Base-by-base conservation (phyloP, 1,140 invertebrate genomes). In the Stegodyphus dumicola region DNA sequence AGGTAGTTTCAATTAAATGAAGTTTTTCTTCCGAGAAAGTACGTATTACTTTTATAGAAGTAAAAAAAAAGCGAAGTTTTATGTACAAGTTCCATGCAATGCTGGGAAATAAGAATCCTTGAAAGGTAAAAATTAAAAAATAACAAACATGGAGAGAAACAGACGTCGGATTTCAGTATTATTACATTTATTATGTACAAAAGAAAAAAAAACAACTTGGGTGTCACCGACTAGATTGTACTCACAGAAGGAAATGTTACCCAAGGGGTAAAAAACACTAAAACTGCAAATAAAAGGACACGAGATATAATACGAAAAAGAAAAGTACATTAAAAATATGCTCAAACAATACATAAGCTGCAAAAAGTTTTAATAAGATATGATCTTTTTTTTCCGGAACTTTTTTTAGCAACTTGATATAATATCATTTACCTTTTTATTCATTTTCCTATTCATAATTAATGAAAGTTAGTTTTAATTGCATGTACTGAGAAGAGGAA, bases 211-310 rank as follows among this genome's bases (percentile, higher is more conserved):
- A 77, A 77, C 18, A 18, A 78, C 67, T 65, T 69, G 48, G 77
- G 64, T 78, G 77, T 52, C 65, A 54, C 13, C 64, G 77, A 78
- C 77, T 78, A 78, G 77, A 78, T 69, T 78, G 52, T 78, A 78
- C 77, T 78, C 77, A 78, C 77, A 78, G 54, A 78, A 78, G 77
- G 77, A 78, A 78, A 78, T 78, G 64, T 53, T 69, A 78, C 77
- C 77, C 77, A 67, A 53, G 52, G 64, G 77, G 51, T 18, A 33
- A 66, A 9, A 56, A 69, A 78, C 75, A 65, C 77, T 78, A 78
- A 53, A 78, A 67, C n/a, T 69, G 64, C 77, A 77, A 33, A 69
- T 69, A 48, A 78, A 13, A 69, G 33, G 33, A 33, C 33, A 69
- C 13, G 7, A 52, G 77, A 69, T 6, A 2, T 17, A 9, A 67